Evolutionary conservation across 2,113 vertebrate species (phyloP).

Genomic region (Microcebus murinus): DNA sequence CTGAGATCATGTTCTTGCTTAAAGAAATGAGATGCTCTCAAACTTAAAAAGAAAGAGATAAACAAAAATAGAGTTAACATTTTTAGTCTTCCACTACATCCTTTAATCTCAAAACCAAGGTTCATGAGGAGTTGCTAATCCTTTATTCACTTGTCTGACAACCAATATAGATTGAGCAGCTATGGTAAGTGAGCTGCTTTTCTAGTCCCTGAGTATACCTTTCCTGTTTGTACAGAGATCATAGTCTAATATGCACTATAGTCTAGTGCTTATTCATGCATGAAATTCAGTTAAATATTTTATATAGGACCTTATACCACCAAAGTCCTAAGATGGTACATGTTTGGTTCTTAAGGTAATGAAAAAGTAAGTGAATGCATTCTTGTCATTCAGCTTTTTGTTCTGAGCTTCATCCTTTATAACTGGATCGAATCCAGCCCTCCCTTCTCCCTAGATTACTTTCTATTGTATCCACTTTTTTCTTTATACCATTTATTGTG

Average conservation of each 20-base stretch:
- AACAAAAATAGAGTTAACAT: not conserved
- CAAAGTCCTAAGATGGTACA: rapidly evolving
- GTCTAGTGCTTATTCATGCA: not conserved
- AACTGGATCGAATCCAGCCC: not conserved
- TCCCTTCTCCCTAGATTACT: not conserved
- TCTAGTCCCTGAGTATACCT: not conserved
- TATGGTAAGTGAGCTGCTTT: not conserved
- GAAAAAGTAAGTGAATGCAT: not conserved
- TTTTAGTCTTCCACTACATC: not conserved
- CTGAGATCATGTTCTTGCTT: not conserved
- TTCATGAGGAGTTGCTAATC: not conserved
- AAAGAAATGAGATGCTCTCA: not conserved
- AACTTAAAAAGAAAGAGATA: not conserved
- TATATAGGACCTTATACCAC: not conserved
- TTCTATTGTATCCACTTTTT: not conserved
- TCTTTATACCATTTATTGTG: not conserved
- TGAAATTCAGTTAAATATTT: not conserved
- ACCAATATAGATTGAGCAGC: not conserved
- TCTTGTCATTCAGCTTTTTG: not conserved
- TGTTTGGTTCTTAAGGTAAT: not conserved
- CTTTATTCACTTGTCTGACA: not conserved
- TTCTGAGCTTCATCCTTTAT: not conserved
- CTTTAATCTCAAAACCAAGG: not conserved
- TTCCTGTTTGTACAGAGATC: not conserved
- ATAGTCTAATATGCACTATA: not conserved